These are phyloP conservation scores for Scalopus aquaticus DNA, from an alignment of 2,113 vertebrate genomes.

Conservation along the genomic window DNA sequence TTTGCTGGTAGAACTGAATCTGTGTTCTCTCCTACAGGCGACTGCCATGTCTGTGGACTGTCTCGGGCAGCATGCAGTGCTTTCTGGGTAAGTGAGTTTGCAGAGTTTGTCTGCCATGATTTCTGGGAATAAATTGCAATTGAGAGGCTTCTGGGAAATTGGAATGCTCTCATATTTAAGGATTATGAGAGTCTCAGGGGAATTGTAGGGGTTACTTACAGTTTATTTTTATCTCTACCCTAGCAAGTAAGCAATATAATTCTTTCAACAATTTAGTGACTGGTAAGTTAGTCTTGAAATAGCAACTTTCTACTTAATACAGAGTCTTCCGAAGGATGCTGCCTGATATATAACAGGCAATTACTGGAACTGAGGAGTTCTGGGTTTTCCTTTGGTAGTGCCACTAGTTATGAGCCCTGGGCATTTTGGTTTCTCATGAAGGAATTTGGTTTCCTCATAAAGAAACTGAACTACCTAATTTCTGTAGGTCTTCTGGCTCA, in stretches of 20 bases:
- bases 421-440: conserved; percentile 6
- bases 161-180: neutral
- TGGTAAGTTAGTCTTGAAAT: conserved; percentile 12
- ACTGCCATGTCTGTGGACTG: conserved; percentile 99
- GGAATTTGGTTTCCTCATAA: neutral
- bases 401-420: neutral
- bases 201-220: neutral
- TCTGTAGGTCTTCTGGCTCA: neutral
- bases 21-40: conserved; percentile 86
- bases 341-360: neutral
- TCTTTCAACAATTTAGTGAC: conserved; percentile 8
- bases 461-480: neutral
- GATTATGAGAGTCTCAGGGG: neutral
- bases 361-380: neutral
- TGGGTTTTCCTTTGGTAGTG: neutral
- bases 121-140: neutral
- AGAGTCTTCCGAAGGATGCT: neutral
- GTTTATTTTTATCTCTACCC: conserved; percentile 29
- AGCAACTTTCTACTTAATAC: neutral
- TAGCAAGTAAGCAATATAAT: neutral
- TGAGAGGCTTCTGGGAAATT: conserved; percentile 12
- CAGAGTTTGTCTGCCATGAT: neutral
- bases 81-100: conserved; percentile 93
- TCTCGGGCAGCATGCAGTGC: conserved; percentile 93
- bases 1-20: conserved; percentile 49